A percentile compares a stretch with the other conserved stretches of the same genome.
These are phyloP conservation scores for Mobula birostris DNA, from an alignment of 2,113 vertebrate genomes.

Conservation along the genomic window DNA sequence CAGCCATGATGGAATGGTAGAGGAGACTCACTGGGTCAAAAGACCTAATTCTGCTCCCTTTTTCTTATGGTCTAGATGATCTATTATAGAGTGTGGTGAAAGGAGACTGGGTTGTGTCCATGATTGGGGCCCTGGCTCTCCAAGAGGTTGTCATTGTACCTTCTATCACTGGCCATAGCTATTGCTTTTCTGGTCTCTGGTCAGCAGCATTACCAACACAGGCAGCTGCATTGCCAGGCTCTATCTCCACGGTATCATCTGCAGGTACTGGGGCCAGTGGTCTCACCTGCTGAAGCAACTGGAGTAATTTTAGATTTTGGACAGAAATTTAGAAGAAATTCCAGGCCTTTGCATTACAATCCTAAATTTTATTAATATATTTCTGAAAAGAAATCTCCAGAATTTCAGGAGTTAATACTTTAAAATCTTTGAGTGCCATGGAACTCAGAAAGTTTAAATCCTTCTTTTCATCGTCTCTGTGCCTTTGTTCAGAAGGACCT, in stretches of 20 bases:
- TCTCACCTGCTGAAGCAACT: background rate
- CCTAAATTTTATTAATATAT: background rate
- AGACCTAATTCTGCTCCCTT: no score
- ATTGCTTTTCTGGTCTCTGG: background rate
- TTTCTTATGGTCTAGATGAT: background rate
- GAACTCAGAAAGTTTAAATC: constrained; percentile 29
- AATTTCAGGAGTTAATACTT: background rate
- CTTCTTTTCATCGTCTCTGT: constrained; percentile 2
- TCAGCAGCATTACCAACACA: background rate
- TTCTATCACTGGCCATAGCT: background rate
- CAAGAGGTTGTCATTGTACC: background rate
- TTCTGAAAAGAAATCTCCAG: background rate
- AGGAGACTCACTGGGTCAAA: no score
- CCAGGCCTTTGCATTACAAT: background rate
- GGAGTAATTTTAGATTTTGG: background rate
- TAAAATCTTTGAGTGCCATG: background rate
- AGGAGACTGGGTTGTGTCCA: background rate
- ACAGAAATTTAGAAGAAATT: background rate
- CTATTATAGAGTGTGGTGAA: background rate
- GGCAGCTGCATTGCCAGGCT: background rate
- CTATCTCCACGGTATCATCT: background rate
- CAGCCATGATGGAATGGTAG: no score
- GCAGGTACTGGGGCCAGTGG: background rate
- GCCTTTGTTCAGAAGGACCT: constrained; percentile 46
- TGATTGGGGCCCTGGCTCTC: background rate